Percentiles rank a stretch among this genome's conserved stretches.
Conservation (phyloP, 1,140 invertebrate species). For the Psilanteris sp. region DNA sequence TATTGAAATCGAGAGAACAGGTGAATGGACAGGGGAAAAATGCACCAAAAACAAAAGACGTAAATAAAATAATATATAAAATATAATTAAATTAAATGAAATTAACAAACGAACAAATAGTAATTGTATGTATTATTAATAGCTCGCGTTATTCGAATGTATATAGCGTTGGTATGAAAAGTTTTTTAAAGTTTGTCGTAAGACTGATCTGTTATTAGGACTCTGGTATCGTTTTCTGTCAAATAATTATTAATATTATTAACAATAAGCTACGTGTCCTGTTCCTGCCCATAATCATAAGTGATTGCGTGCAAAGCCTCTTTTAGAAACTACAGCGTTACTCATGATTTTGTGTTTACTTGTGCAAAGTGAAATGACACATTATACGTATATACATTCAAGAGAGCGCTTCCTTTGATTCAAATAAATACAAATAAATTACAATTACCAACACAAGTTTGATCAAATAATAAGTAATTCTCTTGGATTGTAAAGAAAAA, state of each 20-base stretch:
- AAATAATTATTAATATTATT: conserved; percentile 37
- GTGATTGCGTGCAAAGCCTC: conserved; percentile 59
- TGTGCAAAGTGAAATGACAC: conserved; percentile 54
- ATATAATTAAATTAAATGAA: conserved; percentile 69
- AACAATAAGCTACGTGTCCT: conserved; percentile 52
- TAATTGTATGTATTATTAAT: conserved; percentile 39
- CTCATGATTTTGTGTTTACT: conserved; percentile 37
- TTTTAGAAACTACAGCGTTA: conserved; percentile 9
- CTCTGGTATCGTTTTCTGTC: conserved; percentile 21
- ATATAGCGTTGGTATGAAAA: conserved; percentile 46
- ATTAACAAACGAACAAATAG: conserved; percentile 57
- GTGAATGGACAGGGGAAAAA: conserved; percentile 72
- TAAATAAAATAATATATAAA: conserved; percentile 81
- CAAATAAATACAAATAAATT: conserved; percentile 53
- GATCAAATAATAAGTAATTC: conserved; percentile 75
- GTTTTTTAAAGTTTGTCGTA: conserved; percentile 19
- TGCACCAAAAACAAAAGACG: conserved; percentile 83
- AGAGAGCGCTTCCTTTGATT: conserved; percentile 10
- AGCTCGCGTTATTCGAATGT: conserved; percentile 56
- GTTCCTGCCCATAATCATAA: conserved; percentile 42
- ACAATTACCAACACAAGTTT: conserved; percentile 68
- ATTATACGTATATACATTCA: conserved; percentile 63
- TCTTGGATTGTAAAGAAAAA: conserved; percentile 67
- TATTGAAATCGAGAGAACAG: conserved; percentile 43
- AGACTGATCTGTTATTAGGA: not conserved